Base-by-base conservation (phyloP, 2,888 invertebrate species). In the Cyclophora punctaria region DNA sequence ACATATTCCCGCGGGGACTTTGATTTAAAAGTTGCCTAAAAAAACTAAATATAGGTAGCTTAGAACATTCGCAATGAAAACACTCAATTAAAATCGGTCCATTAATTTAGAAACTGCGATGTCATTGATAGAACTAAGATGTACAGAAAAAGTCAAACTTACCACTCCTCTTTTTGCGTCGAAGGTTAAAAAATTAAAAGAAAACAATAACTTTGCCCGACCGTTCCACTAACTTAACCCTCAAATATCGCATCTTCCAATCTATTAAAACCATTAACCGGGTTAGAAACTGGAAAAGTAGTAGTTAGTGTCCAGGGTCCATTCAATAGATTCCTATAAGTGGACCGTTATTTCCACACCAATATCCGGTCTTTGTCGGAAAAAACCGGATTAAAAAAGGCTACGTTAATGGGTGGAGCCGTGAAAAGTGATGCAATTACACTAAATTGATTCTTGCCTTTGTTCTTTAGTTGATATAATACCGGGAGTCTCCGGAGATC, bases 361-460 rank as follows among this genome's bases (percentile, higher is more conserved):
- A 81, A 83, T 85, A 84, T 83, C 83, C 80, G 80, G 78, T 65
- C 61, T 70, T 64, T 71, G 69, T 69, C 74, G 75, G 76, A 73
- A 80, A 82, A 81, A 80, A 79, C 64, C 68, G 78, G 78, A 81
- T 83, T 82, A 82, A 82, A 80, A 73, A 78, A 78, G 78, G 79
- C 75, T 77, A 73, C 76, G 73, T 78, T 84, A 83, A 84, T 80
- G 78, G 80, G 65, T 61, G 63, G 60, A 61, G 64, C 69, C 56
- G 78, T 79, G 82, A 83, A 79, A 81, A 80, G 80, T 82, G 83
- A 80, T 77, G 78, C 79, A 80, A 83, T 85, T 84, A 85, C 74
- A 48, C 62, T 62, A 73, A 74, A 75, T 81, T 74, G 80, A 79
- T 76, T 73, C 74, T 61, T 72, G 65, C 69, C 73, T 78, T 80